Conservation (phyloP, 2,113 vertebrate genomes). For the Podarcis raffonei region DNA sequence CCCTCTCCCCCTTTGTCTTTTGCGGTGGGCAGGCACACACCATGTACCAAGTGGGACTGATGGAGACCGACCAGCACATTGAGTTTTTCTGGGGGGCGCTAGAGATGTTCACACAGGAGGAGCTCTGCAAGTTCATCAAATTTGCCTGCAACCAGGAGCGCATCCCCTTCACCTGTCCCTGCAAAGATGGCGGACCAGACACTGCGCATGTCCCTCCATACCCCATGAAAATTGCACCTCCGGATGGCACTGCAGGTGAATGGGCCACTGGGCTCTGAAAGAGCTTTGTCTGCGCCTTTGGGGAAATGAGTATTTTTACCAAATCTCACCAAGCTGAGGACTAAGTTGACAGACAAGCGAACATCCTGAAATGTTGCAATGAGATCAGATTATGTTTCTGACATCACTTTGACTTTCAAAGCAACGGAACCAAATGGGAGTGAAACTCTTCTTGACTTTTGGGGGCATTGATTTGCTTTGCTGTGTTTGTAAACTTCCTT, state of each 20-base stretch:
- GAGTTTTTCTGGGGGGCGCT: slow-evolving; percentile 97
- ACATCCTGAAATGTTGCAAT: too few species aligned
- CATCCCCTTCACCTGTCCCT: slow-evolving; percentile 97
- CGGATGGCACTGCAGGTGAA: slow-evolving; percentile 92
- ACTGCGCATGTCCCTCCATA: slow-evolving; percentile 96
- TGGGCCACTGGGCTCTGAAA: not conserved
- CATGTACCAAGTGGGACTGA: slow-evolving; percentile 98
- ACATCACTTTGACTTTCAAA: not conserved
- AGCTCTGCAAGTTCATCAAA: slow-evolving; percentile 99
- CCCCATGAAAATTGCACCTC: slow-evolving; percentile 98
- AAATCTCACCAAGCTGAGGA: not conserved
- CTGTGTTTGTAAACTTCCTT: not conserved
- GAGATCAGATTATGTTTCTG: not conserved
- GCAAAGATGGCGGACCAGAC: slow-evolving; percentile 94
- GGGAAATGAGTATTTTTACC: not conserved
- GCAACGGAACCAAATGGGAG: not conserved
- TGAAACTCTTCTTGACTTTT: not conserved
- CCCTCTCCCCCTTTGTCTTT: not conserved
- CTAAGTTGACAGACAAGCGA: too few species aligned
- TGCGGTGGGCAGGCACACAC: slow-evolving; percentile 86
- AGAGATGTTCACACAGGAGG: slow-evolving; percentile 97
- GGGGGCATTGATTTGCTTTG: not conserved
- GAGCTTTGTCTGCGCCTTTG: not conserved
- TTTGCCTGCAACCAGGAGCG: slow-evolving; percentile 98
- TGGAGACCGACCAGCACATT: slow-evolving; percentile 98